Evolutionary conservation across 2,888 invertebrate species (phyloP), one percentile per base, ranked within the genome.

Genomic region (Fissipunctia ypsillon): DNA sequence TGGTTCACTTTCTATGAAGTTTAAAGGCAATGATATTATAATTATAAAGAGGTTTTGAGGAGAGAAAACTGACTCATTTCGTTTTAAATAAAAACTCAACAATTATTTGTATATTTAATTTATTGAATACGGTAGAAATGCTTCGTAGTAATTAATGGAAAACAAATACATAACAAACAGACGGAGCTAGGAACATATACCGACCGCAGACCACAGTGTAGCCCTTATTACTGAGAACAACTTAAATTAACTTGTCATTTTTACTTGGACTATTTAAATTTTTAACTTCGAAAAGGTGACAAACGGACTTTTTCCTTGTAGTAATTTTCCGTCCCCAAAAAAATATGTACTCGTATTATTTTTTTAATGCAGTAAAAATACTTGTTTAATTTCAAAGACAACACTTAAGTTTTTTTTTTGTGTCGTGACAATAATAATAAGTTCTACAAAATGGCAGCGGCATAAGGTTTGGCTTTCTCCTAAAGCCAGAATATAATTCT

Each of bases 111-210:
- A 96, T 96, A 96, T 95, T 96, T 96, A 96, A 95, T 96, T 96
- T 96, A 96, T 96, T 96, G 96, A 96, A 95, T 96, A 96, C 94
- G 96, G 96, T 96, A 96, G 96, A 96, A 96, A 96, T 96, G 96
- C 91, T 95, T 95, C 94, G 94, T 95, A 95, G 87, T 93, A 94
- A 93, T 92, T 92, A 95, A 95, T 94, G 94, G 93, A 94, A 95
- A 95, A 95, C 95, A 96, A 95, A 95, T 91, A 88, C 84, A 87
- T 94, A 95, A 95, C 93, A 91, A 95, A 95, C 93, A 94, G 94
- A 95, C 95, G 94, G 95, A 93, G 93, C 92, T 96, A 96, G 96
- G 96, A 96, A 96, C 96, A 95, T 96, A 95, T 95, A 96, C 96
- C 96, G 93, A 93, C 94, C 91, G 91, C 88, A 78, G 72, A 81